Evolutionary conservation across 2,113 vertebrate species (phyloP), one percentile per base, ranked within the genome.

Genomic region (Barnardius zonarius): DNA sequence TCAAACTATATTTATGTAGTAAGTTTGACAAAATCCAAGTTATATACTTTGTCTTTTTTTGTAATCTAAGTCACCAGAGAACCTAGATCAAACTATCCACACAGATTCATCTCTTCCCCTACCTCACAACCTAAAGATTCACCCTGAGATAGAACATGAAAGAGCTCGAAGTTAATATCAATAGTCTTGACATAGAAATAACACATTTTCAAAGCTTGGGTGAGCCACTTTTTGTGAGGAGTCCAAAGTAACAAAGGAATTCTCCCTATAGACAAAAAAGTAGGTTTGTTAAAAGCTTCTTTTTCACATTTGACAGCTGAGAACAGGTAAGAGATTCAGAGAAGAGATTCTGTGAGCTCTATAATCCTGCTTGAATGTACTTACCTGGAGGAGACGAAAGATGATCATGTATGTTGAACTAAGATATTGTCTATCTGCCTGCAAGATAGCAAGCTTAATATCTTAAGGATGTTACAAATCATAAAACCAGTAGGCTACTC

Each of bases 161-260:
- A 0, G 1, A 86, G 35, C 33, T 57, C 13, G 77, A 80, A 66
- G 44, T 69, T 62, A 87, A 20, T 0, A 0, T 30, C 73, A 11
- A 7, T 4, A 41, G 52, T 83, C 61, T 52, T 70, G 27, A 77
- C 24, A 91, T 20, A 90, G 88, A 91, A 89, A 28, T 44, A 83
- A 81, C 0, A 3, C 22, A 31, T 48, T 30, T 25, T 35, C 33
- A 5, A 59, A 64, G 9, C 75, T 24, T 41, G 11, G 6, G 13
- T 57, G 31, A 80, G 44, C 12, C 0, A 1, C 5, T 86, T 83
- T 55, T 68, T 62, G 41, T 22, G 33, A 83, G 11, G 44, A 80
- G 20, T 24, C 23, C n/a, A 31, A 64, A 64, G 57, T 33, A 68
- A 68, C 23, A 83, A 77, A 52, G 57, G 16, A 66, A 86, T 83